phyloP scores from a whole-genome alignment of 2,888 invertebrate genomes.

The Cistogaster globosa region DNA sequence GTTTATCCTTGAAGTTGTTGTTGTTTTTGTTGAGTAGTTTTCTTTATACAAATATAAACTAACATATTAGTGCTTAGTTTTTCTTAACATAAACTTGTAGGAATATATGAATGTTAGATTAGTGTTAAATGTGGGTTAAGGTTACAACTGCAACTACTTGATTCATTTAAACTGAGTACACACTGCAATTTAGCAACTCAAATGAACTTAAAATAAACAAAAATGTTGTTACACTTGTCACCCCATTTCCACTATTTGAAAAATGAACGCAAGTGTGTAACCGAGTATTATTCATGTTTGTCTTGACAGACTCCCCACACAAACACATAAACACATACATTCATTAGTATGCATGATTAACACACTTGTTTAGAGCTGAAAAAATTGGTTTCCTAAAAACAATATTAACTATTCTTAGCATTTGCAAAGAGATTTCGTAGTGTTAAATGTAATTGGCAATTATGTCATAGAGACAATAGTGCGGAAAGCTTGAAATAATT shows the following conservation, averaged over 20 bases:
- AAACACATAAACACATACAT: background rate
- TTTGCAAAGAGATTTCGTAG: too few relatives aligned
- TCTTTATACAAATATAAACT: background rate
- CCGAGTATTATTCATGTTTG: constrained; percentile 31
- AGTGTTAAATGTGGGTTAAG: constrained; percentile 47
- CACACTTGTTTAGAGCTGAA: background rate
- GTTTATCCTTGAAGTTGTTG: background rate
- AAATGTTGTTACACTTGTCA: constrained; percentile 57
- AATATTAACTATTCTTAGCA: too few relatives aligned
- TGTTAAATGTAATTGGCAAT: too few relatives aligned
- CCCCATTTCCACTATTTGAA: constrained; percentile 40
- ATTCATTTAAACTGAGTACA: background rate
- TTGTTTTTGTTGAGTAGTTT: background rate
- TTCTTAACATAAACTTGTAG: background rate
- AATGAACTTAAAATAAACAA: constrained; percentile 48
- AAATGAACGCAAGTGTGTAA: background rate
- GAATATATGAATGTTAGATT: constrained; percentile 23
- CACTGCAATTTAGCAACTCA: constrained; percentile 47
- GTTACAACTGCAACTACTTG: constrained; percentile 30
- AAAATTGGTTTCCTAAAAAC: too few relatives aligned
- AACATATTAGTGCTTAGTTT: background rate
- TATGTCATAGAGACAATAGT: too few relatives aligned
- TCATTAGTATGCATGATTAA: constrained; percentile 11
- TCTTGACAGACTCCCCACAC: background rate
- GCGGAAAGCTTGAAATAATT: too few relatives aligned